Percentiles rank a stretch among this genome's conserved stretches.
These are phyloP conservation scores for Arvicanthis niloticus DNA, from an alignment of 2,113 vertebrate genomes.

Conservation along the genomic window DNA sequence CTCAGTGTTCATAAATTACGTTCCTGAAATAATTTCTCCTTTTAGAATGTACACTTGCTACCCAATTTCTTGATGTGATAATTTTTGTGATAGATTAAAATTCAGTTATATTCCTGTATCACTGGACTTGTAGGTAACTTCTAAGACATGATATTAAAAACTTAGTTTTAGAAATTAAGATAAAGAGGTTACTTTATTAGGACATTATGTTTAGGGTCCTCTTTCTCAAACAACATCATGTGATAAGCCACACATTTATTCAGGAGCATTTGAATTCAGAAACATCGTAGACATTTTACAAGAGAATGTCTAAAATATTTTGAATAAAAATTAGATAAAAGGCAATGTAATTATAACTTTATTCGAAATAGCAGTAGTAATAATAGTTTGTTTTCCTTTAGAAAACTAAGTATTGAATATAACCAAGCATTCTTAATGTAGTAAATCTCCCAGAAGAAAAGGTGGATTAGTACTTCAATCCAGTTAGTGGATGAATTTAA, in stretches of 20 bases:
- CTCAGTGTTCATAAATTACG: constrained; percentile 12
- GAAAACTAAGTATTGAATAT: background rate
- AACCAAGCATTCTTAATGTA: background rate
- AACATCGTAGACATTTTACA: background rate
- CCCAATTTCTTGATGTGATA: background rate
- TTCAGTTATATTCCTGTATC: background rate
- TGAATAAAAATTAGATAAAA: background rate
- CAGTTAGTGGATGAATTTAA: background rate
- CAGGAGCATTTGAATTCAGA: background rate
- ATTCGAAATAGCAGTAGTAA: constrained; percentile 26
- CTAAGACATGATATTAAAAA: constrained; percentile 46
- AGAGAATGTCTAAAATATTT: background rate
- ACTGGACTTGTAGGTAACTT: background rate
- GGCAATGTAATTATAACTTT: background rate
- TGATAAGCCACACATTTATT: background rate
- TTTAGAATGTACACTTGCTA: background rate
- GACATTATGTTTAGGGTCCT: background rate
- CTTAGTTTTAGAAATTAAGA: background rate
- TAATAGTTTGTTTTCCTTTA: constrained; percentile 33
- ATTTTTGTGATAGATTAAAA: background rate
- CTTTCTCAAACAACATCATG: background rate
- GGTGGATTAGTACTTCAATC: background rate
- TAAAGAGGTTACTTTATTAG: constrained; percentile 41
- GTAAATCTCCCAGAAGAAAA: background rate
- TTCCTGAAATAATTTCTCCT: background rate